Evolutionary conservation across 2,113 vertebrate species (phyloP).

Genomic region (Lucifuga dentata): DNA sequence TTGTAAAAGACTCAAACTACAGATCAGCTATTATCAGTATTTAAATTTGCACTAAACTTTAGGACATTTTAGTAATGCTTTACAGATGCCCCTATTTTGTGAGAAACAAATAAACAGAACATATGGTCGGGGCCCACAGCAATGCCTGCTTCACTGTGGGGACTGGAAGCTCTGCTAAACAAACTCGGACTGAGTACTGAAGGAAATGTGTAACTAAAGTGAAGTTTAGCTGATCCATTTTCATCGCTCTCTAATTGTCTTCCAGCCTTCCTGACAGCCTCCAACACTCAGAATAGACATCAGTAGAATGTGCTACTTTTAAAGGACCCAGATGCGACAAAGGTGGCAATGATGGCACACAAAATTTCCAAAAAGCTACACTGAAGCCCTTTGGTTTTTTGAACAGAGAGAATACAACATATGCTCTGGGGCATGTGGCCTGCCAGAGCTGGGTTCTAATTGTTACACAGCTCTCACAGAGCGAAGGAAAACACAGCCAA

Average conservation of each 20-base stretch:
- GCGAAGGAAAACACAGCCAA: constrained; percentile 75
- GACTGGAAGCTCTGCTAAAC: constrained; percentile 56
- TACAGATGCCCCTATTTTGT: constrained; percentile 71
- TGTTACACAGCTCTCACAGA: constrained; percentile 83
- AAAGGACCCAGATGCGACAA: constrained; percentile 81
- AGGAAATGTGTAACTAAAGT: constrained; percentile 66
- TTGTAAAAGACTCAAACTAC: constrained; percentile 51
- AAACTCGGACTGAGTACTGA: constrained; percentile 68
- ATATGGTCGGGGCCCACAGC: constrained; percentile 62
- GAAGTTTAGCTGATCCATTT: constrained; percentile 80
- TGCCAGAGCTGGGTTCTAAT: constrained; percentile 84
- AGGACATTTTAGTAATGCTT: constrained; percentile 58
- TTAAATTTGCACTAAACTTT: constrained; percentile 53
- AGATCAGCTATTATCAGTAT: constrained; percentile 44
- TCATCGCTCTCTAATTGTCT: constrained; percentile 80
- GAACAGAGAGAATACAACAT: constrained; percentile 83
- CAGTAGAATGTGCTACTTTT: constrained; percentile 81
- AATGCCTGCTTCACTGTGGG: constrained; percentile 54
- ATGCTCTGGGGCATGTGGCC: constrained; percentile 80
- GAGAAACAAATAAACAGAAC: constrained; percentile 70
- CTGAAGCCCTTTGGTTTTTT: constrained; percentile 80
- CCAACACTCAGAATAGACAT: constrained; percentile 82
- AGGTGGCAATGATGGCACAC: constrained; percentile 79
- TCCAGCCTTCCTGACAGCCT: constrained; percentile 76
- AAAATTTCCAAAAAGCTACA: constrained; percentile 77